Percentiles rank a stretch among this genome's conserved stretches.
Conservation (phyloP, 1,140 invertebrate species). For the Chlorops oryzae region DNA sequence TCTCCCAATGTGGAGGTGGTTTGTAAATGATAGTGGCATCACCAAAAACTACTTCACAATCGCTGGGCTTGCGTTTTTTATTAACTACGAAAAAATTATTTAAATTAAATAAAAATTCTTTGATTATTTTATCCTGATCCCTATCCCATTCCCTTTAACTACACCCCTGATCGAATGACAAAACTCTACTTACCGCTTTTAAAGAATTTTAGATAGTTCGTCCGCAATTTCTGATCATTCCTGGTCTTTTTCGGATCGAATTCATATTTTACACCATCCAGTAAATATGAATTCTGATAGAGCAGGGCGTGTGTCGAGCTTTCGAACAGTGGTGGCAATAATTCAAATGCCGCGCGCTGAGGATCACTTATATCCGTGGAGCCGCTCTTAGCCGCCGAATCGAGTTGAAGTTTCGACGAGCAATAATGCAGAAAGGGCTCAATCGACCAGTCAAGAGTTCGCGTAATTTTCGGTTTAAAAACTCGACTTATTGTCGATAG, state of each 20-base stretch:
- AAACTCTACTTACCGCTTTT: not conserved
- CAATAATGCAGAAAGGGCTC: too few relatives aligned
- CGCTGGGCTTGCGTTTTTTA: conserved; percentile 11
- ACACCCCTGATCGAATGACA: too few relatives aligned
- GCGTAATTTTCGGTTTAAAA: too few relatives aligned
- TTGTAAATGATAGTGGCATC: not conserved
- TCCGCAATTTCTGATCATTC: not conserved
- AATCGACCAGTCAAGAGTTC: too few relatives aligned
- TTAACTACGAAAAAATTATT: too few relatives aligned
- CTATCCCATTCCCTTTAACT: too few relatives aligned
- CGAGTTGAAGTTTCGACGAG: too few relatives aligned
- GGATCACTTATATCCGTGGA: too few relatives aligned
- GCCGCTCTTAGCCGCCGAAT: too few relatives aligned
- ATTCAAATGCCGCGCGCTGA: not conserved
- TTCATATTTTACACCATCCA: not conserved
- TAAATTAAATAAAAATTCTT: too few relatives aligned
- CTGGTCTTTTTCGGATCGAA: not conserved
- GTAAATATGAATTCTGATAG: not conserved
- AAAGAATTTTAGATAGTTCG: not conserved
- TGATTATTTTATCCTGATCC: too few relatives aligned
- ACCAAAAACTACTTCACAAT: conserved; percentile 15
- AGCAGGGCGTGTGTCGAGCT: not conserved
- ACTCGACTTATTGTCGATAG: too few relatives aligned
- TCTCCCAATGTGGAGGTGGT: conserved; percentile 1
- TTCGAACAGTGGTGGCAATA: not conserved